Base-by-base conservation (phyloP, 2,888 invertebrate species). In the Tipula unca region DNA sequence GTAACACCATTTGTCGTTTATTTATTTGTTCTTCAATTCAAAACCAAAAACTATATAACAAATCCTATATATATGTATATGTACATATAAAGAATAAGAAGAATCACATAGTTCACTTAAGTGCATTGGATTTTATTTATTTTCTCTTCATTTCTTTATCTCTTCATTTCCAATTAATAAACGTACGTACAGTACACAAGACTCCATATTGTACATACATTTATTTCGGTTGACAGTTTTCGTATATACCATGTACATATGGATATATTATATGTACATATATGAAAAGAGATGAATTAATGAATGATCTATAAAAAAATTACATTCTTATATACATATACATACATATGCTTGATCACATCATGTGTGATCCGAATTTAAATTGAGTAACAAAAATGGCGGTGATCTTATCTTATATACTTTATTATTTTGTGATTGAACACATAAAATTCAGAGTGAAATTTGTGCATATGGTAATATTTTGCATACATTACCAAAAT, bases 41-140 rank as follows among this genome's bases (percentile, higher is more conserved):
- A 69, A 69, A 25, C 25, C 69, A 69, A 69, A 69, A 69, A 69
- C 20, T 69, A 25, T 69, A 25, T 69, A 69, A 69, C 20, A 25
- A 69, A 10, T 69, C 69, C 6, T 69, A 10, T 69, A 69, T n/a
- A 48, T 48, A 48, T 17, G 17, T 48, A 48, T 48, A 48, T n/a
- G n/a, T n/a, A n/a, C 8, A 48, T 48, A 69, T 10, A 69, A 69
- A 69, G 69, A 69, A 69, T 25, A 69, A 69, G 69, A 69, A 69
- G 69, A 69, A 69, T 69, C 69, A 69, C 25, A 69, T 69, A 83
- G 83, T 83, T 83, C 32, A 83, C 35, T 83, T 35, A 83, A 83
- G 83, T 83, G 83, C 83, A 83, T 83, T 83, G 83, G 32, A 83
- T 83, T 83, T 29, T 32, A 32, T 29, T 83, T 83, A 10, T 32